Evolutionary conservation across 2,888 invertebrate genomes (phyloP), one percentile per base, ranked within the genome.

Genomic region (Troides aeacus): DNA sequence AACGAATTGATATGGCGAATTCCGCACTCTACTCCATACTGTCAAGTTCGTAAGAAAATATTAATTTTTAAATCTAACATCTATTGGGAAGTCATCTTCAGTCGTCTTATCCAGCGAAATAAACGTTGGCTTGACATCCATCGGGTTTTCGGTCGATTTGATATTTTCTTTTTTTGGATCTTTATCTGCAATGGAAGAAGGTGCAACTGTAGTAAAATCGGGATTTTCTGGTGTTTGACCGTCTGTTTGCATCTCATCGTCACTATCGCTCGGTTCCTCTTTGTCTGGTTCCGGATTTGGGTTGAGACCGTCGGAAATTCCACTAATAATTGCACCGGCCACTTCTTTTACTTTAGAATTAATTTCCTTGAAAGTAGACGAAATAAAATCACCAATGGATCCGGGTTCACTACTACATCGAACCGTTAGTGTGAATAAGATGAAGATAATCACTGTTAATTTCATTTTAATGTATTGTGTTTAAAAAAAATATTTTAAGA

Each of bases 51-150:
- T 1, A 39, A 39, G 10, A 53, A 53, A 17, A 53, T 53, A 15
- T 68, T 62, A 58, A 46, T 10, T 50, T 67, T 68, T 18, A 46
- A 68, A 68, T 58, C 68, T 57, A 56, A 68, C 56, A 61, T 68
- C 68, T 5, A 68, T 68, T 17, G 59, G n/a, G 15, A 59, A 66
- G 24, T 68, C 62, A 24, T 63, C 68, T 58, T 68, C 68, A 10
- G 57, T 62, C 2, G 62, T 56, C 23, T 56, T 46, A 24, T 50
- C 46, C 15, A 68, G n/a, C n/a, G 62, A 58, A 30, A 68, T 18
- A 63, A 63, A 68, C 4, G 68, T 62, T 7, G 68, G 62, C 23
- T 10, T 50, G 8, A 21, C 46, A 36, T 24, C 58, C 6, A 53
- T 5, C 10, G 63, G 57, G n/a, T 58, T 68, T 30, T 58, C 21